These are phyloP conservation scores for Chiroxiphia lanceolata DNA, from an alignment of 2,797 vertebrate genomes.

Conservation along the genomic window DNA sequence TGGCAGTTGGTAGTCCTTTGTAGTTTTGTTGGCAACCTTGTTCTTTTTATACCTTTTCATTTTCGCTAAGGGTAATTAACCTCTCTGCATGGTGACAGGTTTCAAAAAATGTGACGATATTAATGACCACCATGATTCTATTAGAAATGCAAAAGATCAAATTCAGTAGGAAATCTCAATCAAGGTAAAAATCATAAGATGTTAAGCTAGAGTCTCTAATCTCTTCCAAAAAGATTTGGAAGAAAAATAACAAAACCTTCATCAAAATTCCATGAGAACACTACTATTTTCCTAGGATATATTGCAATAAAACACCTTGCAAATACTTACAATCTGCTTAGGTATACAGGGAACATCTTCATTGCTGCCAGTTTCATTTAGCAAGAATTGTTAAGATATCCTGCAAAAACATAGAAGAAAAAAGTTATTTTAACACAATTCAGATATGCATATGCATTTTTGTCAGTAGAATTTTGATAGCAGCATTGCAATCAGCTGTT, in stretches of 20 bases:
- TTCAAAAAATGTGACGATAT: slow-evolving; percentile 47
- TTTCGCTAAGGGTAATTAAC: slow-evolving; percentile 53
- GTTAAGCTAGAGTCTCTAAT: neutral
- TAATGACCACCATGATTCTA: slow-evolving; percentile 38
- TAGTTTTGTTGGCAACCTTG: slow-evolving; percentile 1
- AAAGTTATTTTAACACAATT: neutral
- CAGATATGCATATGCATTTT: neutral
- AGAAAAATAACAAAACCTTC: slow-evolving; percentile 27
- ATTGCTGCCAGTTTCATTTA: neutral
- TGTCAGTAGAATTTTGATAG: neutral
- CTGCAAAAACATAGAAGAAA: neutral
- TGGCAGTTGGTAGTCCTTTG: neutral
- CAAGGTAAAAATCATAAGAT: slow-evolving; percentile 21
- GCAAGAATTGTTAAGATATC: neutral
- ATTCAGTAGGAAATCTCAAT: slow-evolving; percentile 42
- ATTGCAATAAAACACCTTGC: neutral
- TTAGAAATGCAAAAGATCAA: slow-evolving; percentile 54
- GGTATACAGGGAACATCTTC: neutral
- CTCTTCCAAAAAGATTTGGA: slow-evolving; percentile 5
- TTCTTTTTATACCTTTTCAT: slow-evolving; percentile 24
- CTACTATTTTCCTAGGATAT: neutral
- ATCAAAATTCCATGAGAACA: neutral
- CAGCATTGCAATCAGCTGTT: neutral
- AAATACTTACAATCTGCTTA: neutral
- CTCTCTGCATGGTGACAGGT: slow-evolving; percentile 27